These are phyloP conservation scores for Lacerta viridis DNA, from an alignment of 2,797 vertebrate species.

Conservation along the genomic window DNA sequence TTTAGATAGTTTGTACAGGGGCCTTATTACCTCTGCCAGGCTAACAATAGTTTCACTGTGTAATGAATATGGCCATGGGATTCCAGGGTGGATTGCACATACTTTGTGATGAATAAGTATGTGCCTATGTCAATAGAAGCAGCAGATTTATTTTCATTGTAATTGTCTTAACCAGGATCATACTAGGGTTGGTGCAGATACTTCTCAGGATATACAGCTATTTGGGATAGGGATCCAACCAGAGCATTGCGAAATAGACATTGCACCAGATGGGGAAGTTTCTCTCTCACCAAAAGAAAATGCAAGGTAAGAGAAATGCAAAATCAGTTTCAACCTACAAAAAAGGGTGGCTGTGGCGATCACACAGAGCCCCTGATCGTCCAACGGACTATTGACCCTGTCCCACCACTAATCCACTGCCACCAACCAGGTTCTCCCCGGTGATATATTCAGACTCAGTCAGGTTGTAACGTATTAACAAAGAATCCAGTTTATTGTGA, in stretches of 20 bases:
- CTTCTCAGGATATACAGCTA: slow-evolving; percentile 98
- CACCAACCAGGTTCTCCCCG: too few relatives aligned
- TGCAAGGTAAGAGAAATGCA: slow-evolving; percentile 85
- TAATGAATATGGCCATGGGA: slow-evolving; percentile 27
- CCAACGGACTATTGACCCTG: too few relatives aligned
- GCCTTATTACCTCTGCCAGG: slow-evolving; percentile 24
- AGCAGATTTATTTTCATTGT: slow-evolving; percentile 31
- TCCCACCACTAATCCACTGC: too few relatives aligned
- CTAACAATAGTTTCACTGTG: slow-evolving; percentile 5
- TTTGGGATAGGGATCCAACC: slow-evolving; percentile 97
- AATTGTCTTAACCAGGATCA: slow-evolving; percentile 85
- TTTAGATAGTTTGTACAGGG: slow-evolving; percentile 23
- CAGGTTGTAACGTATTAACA: too few relatives aligned
- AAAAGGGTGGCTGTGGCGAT: background rate
- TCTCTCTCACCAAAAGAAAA: slow-evolving; percentile 91
- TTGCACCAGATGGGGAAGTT: slow-evolving; percentile 90
- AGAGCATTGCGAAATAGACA: slow-evolving; percentile 93
- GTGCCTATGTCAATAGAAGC: slow-evolving; percentile 24
- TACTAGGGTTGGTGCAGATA: slow-evolving; percentile 93
- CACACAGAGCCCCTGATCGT: too few relatives aligned
- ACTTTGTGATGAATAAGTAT: slow-evolving; percentile 32
- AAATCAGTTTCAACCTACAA: background rate
- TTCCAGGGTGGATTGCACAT: background rate
- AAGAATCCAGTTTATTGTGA: too few relatives aligned
- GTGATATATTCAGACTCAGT: too few relatives aligned